Percentiles rank a stretch among this genome's conserved stretches.
phyloP scores from a whole-genome alignment of 2,888 invertebrate genomes.

The Venusia cambrica region DNA sequence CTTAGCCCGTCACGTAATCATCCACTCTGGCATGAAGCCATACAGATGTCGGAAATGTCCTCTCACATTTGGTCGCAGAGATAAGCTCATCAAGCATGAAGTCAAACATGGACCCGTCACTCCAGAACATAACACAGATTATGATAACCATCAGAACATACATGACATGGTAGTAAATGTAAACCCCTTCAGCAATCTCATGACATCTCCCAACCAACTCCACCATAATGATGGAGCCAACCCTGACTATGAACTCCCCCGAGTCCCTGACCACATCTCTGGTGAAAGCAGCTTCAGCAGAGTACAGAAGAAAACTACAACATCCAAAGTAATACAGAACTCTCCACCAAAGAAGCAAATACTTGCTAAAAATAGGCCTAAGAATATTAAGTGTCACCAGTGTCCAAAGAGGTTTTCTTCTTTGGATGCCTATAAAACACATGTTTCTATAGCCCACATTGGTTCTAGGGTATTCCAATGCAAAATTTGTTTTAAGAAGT shows the following conservation, averaged over 20 bases:
- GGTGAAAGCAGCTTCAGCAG: slow-evolving; percentile 71
- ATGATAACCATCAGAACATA: slow-evolving; percentile 56
- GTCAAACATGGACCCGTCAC: slow-evolving; percentile 78
- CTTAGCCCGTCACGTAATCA: slow-evolving; percentile 83
- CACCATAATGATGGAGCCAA: slow-evolving; percentile 48
- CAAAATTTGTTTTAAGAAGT: slow-evolving; percentile 84
- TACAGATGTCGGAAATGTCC: slow-evolving; percentile 85
- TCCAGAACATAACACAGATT: slow-evolving; percentile 48
- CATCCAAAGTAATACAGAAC: slow-evolving; percentile 50
- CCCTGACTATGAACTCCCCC: slow-evolving; percentile 66
- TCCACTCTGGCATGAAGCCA: slow-evolving; percentile 85
- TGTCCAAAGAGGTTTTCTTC: slow-evolving; percentile 76
- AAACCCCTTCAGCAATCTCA: slow-evolving; percentile 79
- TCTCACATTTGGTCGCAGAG: slow-evolving; percentile 84
- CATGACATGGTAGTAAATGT: slow-evolving; percentile 82
- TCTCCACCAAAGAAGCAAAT: slow-evolving; percentile 59
- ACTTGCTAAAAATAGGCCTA: slow-evolving; percentile 65
- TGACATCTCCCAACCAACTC: slow-evolving; percentile 62
- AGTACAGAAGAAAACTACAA: slow-evolving; percentile 56
- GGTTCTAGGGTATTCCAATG: slow-evolving; percentile 82
- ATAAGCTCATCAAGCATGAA: slow-evolving; percentile 85
- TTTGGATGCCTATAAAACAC: slow-evolving; percentile 74
- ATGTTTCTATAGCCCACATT: slow-evolving; percentile 76
- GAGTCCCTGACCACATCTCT: slow-evolving; percentile 75
- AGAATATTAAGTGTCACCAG: slow-evolving; percentile 76